These are phyloP conservation scores for Clarias magur DNA, from an alignment of 2,113 vertebrate species.

Conservation along the genomic window DNA sequence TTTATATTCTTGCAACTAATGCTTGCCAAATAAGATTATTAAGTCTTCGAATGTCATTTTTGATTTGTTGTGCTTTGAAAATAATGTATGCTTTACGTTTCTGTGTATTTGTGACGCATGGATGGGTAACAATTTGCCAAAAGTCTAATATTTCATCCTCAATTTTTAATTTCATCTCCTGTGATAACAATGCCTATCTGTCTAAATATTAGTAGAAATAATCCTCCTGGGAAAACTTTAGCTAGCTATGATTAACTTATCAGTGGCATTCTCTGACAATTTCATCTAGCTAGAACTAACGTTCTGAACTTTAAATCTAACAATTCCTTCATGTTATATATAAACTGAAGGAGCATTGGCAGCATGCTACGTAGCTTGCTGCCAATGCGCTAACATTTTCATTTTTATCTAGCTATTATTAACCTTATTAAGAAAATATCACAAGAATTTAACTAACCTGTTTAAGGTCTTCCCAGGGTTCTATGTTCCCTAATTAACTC, in stretches of 20 bases:
- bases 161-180: not conserved
- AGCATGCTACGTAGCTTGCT: not conserved
- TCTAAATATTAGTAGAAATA: not conserved
- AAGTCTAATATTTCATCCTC: not conserved
- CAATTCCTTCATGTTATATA: not conserved
- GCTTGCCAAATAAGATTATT: constrained; percentile 64
- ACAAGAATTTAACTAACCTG: not conserved
- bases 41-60: constrained; percentile 55
- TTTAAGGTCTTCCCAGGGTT: too few species aligned
- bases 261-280: too few species aligned
- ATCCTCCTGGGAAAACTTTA: not conserved
- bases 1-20: constrained; percentile 58
- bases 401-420: not conserved
- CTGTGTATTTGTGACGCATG: not conserved
- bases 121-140: not conserved
- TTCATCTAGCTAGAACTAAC: not conserved
- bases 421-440: not conserved
- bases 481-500: too few species aligned
- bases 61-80: constrained; percentile 3
- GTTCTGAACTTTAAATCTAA: not conserved
- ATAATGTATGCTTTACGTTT: not conserved
- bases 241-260: not conserved
- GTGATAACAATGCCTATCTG: not conserved
- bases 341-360: too few species aligned
- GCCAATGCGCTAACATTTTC: too few species aligned